Percentiles rank a stretch among this genome's conserved stretches.
Evolutionary conservation across 2,797 vertebrate species (phyloP).

Genomic region (Manis javanica): DNA sequence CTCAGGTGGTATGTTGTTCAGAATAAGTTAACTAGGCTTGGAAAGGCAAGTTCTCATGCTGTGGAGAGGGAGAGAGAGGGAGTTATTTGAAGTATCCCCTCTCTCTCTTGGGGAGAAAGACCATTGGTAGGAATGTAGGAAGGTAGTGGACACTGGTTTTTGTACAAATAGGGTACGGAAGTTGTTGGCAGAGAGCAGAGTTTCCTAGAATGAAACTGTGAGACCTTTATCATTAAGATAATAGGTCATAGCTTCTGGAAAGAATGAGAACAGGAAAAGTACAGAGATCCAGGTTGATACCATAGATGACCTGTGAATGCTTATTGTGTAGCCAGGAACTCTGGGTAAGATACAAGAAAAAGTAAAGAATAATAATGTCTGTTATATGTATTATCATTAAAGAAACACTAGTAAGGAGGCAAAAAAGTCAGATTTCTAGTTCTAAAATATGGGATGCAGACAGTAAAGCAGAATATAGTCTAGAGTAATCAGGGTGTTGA

Average conservation of each 20-base stretch:
- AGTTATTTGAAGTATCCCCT: not conserved
- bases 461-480: not conserved
- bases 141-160: not conserved
- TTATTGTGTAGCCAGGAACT: constrained; percentile 3
- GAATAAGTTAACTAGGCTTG: not conserved
- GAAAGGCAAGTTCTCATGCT: not conserved
- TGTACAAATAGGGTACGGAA: not conserved
- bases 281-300: constrained; percentile 26
- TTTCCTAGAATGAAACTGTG: not conserved
- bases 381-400: not conserved
- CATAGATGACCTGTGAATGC: constrained; percentile 16
- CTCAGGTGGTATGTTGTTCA: not conserved
- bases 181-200: not conserved
- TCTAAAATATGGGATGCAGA: not conserved
- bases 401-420: not conserved
- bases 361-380: not conserved
- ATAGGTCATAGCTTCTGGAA: not conserved
- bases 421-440: not conserved
- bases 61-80: not conserved
- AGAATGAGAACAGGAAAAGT: not conserved
- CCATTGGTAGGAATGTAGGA: not conserved
- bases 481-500: not conserved
- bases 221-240: constrained; percentile 19
- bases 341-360: not conserved
- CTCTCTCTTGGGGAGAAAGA: not conserved